Conservation (phyloP, 2,888 invertebrate species). For the Drosophila paracracens region DNA sequence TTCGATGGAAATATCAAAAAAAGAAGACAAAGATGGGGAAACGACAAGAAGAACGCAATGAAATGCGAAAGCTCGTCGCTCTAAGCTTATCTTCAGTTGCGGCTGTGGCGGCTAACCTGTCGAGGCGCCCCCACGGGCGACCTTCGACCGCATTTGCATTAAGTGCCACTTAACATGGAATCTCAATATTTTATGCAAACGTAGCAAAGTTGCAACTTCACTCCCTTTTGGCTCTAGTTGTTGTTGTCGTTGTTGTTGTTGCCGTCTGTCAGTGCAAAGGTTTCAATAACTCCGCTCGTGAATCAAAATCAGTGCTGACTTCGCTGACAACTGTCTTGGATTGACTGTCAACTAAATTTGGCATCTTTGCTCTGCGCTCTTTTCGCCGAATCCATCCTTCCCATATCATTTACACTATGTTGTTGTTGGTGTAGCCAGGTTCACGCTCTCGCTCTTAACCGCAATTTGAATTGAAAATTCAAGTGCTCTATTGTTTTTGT, state of each 20-base stretch:
- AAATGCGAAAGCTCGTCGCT: background rate
- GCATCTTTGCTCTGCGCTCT: slow-evolving; percentile 17
- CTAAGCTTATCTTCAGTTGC: slow-evolving; percentile 22
- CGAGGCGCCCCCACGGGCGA: slow-evolving; percentile 40
- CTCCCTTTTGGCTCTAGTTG: slow-evolving; percentile 4
- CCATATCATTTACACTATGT: slow-evolving; percentile 41
- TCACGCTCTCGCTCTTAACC: background rate
- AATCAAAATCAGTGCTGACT: slow-evolving; percentile 45
- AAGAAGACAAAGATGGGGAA: background rate
- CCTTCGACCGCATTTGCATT: slow-evolving; percentile 79
- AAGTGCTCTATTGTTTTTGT: slow-evolving; percentile 18
- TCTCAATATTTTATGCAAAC: slow-evolving; percentile 83
- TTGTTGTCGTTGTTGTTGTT: slow-evolving; percentile 12
- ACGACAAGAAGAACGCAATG: background rate
- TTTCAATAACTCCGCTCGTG: slow-evolving; percentile 54
- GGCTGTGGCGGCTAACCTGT: slow-evolving; percentile 34
- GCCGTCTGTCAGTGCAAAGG: slow-evolving; percentile 36
- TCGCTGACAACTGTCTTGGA: slow-evolving; percentile 32
- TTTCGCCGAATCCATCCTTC: background rate
- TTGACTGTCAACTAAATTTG: slow-evolving; percentile 64
- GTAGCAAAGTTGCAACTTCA: slow-evolving; percentile 47
- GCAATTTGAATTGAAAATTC: slow-evolving; percentile 37
- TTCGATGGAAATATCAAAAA: slow-evolving; percentile 53
- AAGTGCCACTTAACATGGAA: slow-evolving; percentile 83
- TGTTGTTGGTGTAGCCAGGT: slow-evolving; percentile 1